phyloP scores from a whole-genome alignment of 2,113 vertebrate genomes.

The Myiozetetes cayanensis region DNA sequence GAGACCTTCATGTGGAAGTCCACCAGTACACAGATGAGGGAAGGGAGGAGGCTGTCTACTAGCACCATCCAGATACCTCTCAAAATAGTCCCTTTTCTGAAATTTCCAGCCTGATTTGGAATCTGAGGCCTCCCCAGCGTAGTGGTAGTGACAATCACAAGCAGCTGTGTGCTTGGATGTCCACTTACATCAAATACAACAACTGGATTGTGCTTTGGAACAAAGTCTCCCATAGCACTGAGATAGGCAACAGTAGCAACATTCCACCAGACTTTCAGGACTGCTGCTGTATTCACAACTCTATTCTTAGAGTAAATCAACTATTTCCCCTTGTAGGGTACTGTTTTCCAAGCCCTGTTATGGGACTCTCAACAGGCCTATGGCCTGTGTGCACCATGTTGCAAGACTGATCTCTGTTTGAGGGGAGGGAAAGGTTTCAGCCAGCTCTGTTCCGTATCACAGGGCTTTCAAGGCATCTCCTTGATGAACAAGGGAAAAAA shows the following conservation, averaged over 20 bases:
- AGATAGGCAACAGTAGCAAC: background rate
- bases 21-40: background rate
- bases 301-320: background rate
- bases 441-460: background rate
- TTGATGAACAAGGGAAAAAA: background rate
- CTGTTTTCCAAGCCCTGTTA: background rate
- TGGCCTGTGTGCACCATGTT: background rate
- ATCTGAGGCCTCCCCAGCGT: background rate
- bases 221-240: background rate
- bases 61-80: background rate
- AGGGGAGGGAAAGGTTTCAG: background rate
- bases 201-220: background rate
- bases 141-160: background rate
- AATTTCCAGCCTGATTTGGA: background rate
- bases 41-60: background rate
- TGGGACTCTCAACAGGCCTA: rapidly evolving
- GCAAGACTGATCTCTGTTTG: background rate
- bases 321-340: background rate
- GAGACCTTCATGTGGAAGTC: background rate
- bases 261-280: background rate
- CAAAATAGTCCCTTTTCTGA: background rate
- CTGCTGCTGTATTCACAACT: background rate
- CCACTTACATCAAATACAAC: background rate
- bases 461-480: background rate
- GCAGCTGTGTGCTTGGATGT: background rate